These are phyloP conservation scores for Tokudaia muenninki DNA, from an alignment of 2,797 vertebrate genomes.

Conservation along the genomic window DNA sequence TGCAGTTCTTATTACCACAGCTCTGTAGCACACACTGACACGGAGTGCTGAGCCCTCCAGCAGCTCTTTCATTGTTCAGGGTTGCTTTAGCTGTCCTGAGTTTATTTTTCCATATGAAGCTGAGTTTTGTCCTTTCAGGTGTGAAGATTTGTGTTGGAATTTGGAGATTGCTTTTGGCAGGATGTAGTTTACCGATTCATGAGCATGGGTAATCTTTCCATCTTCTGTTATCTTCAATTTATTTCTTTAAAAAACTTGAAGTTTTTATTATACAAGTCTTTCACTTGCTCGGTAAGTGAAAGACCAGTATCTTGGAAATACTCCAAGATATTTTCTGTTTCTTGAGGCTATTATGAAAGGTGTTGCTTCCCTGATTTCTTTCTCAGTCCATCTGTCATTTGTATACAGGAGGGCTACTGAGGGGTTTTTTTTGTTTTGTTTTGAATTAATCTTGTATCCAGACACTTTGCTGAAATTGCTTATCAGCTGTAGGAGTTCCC, in stretches of 20 bases:
- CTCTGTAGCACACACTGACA: not conserved
- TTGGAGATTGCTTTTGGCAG: not conserved
- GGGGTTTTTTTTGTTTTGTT: not conserved
- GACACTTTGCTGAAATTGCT: not conserved
- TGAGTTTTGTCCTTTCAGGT: not conserved
- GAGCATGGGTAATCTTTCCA: not conserved
- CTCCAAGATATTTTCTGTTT: not conserved
- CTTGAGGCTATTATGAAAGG: not conserved
- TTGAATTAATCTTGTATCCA: not conserved
- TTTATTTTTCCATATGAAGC: not conserved
- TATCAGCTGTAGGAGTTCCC: not conserved
- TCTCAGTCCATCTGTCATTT: not conserved
- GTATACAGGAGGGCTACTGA: not conserved
- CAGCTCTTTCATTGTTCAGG: not conserved
- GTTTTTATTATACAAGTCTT: too few relatives aligned
- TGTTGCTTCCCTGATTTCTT: not conserved
- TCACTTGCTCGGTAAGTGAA: not conserved
- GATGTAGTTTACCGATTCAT: not conserved
- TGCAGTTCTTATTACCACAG: not conserved
- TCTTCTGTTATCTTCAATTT: not conserved
- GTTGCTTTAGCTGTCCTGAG: not conserved
- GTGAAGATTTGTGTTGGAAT: not conserved
- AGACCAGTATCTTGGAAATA: too few relatives aligned
- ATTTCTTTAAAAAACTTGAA: not conserved
- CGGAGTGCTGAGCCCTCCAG: not conserved